Evolutionary conservation across 1,140 invertebrate species (phyloP).

Genomic region (Bombus balteatus): DNA sequence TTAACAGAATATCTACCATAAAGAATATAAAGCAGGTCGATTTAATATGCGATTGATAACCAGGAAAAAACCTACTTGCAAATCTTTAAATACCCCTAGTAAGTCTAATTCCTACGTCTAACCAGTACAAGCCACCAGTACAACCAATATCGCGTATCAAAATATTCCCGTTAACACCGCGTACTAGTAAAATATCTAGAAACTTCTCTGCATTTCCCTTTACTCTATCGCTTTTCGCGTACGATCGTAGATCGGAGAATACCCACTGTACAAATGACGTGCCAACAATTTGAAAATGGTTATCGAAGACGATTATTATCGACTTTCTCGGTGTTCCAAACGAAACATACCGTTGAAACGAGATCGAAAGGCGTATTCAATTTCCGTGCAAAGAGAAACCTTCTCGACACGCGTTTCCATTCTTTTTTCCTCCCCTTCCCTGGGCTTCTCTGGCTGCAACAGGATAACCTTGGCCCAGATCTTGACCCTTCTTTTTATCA

Average conservation of each 20-base stretch:
- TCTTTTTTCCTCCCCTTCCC: slow-evolving; percentile 29
- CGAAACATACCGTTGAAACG: slow-evolving; percentile 12
- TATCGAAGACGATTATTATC: background rate
- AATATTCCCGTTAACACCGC: too few species aligned
- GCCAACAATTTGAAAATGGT: background rate
- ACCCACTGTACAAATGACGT: too few species aligned
- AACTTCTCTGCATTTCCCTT: too few species aligned
- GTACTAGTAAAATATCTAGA: too few species aligned
- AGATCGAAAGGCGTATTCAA: slow-evolving; percentile 43
- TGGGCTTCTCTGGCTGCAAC: background rate
- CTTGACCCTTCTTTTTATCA: slow-evolving; percentile 65
- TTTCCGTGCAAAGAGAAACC: slow-evolving; percentile 44
- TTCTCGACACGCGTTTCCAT: slow-evolving; percentile 23
- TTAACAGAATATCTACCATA: background rate
- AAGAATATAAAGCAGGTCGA: background rate
- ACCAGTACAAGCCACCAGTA: too few species aligned
- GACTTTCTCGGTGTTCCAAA: background rate
- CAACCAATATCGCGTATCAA: too few species aligned
- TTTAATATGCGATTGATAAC: background rate
- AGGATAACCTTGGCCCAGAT: slow-evolving; percentile 68
- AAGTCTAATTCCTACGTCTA: too few species aligned
- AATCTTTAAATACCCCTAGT: too few species aligned
- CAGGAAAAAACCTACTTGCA: background rate
- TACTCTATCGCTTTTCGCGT: background rate
- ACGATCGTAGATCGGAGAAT: background rate